Conservation (phyloP, 1,140 invertebrate species). For the Manduca sexta region DNA sequence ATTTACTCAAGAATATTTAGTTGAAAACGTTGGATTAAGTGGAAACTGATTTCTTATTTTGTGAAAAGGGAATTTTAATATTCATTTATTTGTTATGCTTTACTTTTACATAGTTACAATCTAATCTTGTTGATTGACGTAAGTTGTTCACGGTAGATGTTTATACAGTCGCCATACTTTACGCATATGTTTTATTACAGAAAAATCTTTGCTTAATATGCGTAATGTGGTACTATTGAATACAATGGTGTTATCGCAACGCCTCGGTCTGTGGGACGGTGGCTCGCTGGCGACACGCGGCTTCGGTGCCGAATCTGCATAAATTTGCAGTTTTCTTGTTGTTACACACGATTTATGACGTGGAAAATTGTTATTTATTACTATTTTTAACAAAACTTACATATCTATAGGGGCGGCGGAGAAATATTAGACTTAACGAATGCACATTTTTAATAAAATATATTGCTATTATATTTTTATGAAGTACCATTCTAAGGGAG, state of each 20-base stretch:
- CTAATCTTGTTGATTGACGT: too few species aligned
- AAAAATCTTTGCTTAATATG: slow-evolving; percentile 24
- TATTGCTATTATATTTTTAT: not conserved
- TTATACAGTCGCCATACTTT: slow-evolving; percentile 3
- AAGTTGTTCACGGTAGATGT: too few species aligned
- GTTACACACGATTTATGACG: slow-evolving; percentile 44
- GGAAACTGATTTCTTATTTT: too few species aligned
- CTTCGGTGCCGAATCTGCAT: slow-evolving; percentile 47
- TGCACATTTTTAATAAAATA: too few species aligned
- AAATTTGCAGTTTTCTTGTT: slow-evolving; percentile 58
- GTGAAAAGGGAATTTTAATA: too few species aligned
- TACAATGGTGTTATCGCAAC: slow-evolving; percentile 20
- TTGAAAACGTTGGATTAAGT: too few species aligned
- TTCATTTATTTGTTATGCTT: not conserved
- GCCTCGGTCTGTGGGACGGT: slow-evolving; percentile 30
- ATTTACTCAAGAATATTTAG: not conserved
- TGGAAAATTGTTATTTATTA: slow-evolving; percentile 52
- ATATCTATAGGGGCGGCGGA: too few species aligned
- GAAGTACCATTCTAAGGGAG: not conserved
- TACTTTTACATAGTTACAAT: not conserved
- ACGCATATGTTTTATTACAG: slow-evolving; percentile 16
- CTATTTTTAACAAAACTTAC: slow-evolving; percentile 17
- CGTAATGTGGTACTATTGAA: slow-evolving; percentile 26
- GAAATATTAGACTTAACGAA: too few species aligned
- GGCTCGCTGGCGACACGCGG: slow-evolving; percentile 34